phyloP scores from a whole-genome alignment of 2,113 vertebrate genomes.

The Gymnocephalus cernua region DNA sequence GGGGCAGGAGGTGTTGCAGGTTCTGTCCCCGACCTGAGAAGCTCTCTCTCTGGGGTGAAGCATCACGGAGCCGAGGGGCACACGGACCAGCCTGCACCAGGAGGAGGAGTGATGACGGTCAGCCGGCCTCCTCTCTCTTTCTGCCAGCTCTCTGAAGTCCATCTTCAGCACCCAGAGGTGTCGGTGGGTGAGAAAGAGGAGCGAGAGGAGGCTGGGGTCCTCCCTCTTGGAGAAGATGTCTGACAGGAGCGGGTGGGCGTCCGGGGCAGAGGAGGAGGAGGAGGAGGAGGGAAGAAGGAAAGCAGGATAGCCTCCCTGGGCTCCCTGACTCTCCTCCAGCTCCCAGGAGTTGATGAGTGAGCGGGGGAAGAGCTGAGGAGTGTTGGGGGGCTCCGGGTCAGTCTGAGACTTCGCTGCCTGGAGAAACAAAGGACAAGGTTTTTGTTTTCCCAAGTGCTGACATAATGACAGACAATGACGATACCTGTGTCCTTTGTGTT shows the following conservation, averaged over 20 bases:
- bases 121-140: constrained; percentile 71
- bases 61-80: constrained; percentile 88
- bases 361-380: constrained; percentile 86
- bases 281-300: constrained; percentile 75
- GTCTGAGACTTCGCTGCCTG: constrained; percentile 26
- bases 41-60: constrained; percentile 81
- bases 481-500: neutral
- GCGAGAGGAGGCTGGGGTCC: constrained; percentile 81
- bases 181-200: constrained; percentile 90
- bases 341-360: constrained; percentile 90
- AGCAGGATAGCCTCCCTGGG: constrained; percentile 88
- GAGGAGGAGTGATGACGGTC: constrained; percentile 57
- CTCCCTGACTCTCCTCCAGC: constrained; percentile 85
- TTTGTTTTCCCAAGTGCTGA: neutral
- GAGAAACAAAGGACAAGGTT: neutral
- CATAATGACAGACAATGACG: neutral
- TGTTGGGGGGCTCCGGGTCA: neutral
- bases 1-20: neutral
- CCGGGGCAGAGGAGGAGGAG: constrained; percentile 18
- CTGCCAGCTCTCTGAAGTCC: constrained; percentile 86
- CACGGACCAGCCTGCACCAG: constrained; percentile 84
- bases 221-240: constrained; percentile 59
- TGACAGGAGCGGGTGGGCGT: constrained; percentile 20
- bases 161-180: constrained; percentile 91
- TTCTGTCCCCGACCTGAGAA: constrained; percentile 2